A percentile compares a stretch with the other conserved stretches of the same genome.
These are phyloP conservation scores for Rostratula benghalensis DNA, from an alignment of 2,113 vertebrate species.

Conservation along the genomic window DNA sequence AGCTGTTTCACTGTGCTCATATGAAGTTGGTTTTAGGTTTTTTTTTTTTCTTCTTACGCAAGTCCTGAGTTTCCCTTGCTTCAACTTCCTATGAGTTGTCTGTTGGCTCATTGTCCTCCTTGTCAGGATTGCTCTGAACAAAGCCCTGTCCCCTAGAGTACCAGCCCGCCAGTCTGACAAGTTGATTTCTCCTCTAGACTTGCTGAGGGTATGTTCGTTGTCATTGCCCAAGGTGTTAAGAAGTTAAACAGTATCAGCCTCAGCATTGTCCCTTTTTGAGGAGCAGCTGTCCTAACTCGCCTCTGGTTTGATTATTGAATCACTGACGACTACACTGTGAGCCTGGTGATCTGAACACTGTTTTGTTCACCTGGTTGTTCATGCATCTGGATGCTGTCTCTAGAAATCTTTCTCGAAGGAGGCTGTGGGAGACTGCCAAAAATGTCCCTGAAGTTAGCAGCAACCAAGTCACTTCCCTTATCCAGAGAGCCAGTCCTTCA, in stretches of 20 bases:
- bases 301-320: neutral
- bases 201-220: neutral
- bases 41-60: neutral
- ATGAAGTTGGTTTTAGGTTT: neutral
- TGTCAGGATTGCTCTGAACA: neutral
- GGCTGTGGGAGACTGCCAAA: neutral
- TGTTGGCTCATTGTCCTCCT: neutral
- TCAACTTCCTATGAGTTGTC: neutral
- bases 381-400: neutral
- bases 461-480: neutral
- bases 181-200: rapidly evolving
- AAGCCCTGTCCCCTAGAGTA: neutral
- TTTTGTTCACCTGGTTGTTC: neutral
- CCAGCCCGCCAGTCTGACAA: neutral
- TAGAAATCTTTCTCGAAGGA: neutral
- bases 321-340: neutral
- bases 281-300: neutral
- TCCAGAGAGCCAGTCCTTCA: neutral
- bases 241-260: rapidly evolving
- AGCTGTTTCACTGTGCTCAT: neutral
- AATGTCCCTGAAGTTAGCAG: neutral
- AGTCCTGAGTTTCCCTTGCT: neutral
- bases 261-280: neutral
- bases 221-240: neutral
- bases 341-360: neutral